These are phyloP conservation scores for Patiria pectinifera DNA, from an alignment of 53 echinoderm and acorn worm genomes.

Conservation along the genomic window DNA sequence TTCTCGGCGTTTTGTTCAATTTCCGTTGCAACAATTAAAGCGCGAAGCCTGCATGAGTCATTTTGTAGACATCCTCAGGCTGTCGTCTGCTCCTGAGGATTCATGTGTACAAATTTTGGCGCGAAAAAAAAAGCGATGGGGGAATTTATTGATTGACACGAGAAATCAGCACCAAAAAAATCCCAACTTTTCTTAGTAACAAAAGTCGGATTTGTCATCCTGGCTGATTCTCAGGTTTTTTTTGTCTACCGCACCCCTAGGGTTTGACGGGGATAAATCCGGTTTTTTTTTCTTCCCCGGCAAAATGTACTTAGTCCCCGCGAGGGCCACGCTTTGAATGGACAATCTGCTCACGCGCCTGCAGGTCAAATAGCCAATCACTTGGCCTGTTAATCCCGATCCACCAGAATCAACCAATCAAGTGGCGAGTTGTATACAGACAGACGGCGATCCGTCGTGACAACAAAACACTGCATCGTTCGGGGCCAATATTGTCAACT, in stretches of 20 bases:
- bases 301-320: slow-evolving; percentile 41
- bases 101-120: slow-evolving; percentile 7
- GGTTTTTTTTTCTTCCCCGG: not conserved
- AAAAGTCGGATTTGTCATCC: slow-evolving; percentile 48
- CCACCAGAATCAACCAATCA: slow-evolving; percentile 34
- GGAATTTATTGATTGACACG: slow-evolving; percentile 49
- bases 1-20: slow-evolving; percentile 46
- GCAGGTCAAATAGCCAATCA: slow-evolving; percentile 52
- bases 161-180: slow-evolving; percentile 34
- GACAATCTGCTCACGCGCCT: slow-evolving; percentile 18
- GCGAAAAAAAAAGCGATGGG: slow-evolving; percentile 8
- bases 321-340: slow-evolving; percentile 54
- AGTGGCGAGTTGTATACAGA: not conserved
- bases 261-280: not conserved
- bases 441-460: not conserved
- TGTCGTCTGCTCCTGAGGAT: slow-evolving; percentile 19
- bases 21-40: slow-evolving; percentile 56
- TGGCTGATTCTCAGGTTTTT: not conserved
- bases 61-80: slow-evolving; percentile 22
- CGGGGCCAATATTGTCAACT: slow-evolving; percentile 18
- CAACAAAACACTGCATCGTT: slow-evolving; percentile 7
- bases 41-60: slow-evolving; percentile 42
- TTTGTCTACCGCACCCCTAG: not conserved
- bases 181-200: slow-evolving; percentile 22
- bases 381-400: slow-evolving; percentile 44